Percentiles rank a stretch among this genome's conserved stretches.
Evolutionary conservation across 2,113 vertebrate genomes (phyloP).

Genomic region (Gracilinanus agilis): DNA sequence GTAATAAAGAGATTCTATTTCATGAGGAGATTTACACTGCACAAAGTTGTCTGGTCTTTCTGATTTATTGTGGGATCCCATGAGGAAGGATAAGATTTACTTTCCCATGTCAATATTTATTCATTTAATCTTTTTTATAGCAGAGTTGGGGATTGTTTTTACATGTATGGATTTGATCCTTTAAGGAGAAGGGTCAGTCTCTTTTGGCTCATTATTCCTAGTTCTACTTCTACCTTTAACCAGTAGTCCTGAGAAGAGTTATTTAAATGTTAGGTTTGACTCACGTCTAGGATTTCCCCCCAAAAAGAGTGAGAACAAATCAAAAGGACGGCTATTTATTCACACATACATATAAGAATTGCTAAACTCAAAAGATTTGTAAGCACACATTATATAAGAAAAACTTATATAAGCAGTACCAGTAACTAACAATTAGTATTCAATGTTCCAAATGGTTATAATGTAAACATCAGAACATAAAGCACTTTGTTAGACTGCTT

Average conservation of each 20-base stretch:
- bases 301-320: neutral
- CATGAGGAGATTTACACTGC: too few relatives aligned
- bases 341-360: neutral
- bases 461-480: neutral
- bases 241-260: neutral
- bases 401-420: neutral
- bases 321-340: neutral
- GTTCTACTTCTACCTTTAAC: neutral
- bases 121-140: too few relatives aligned
- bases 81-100: too few relatives aligned
- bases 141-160: too few relatives aligned
- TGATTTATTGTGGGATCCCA: too few relatives aligned
- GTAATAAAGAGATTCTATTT: too few relatives aligned
- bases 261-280: neutral
- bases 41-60: too few relatives aligned
- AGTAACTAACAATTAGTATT: neutral
- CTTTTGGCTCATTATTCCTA: neutral
- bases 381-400: neutral
- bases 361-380: neutral
- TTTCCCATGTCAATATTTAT: too few relatives aligned
- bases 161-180: neutral
- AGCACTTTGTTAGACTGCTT: neutral
- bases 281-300: neutral
- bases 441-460: neutral
- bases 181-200: neutral